phyloP scores from a whole-genome alignment of 2,797 vertebrate genomes.

The Helicolenus hilgendorfi region DNA sequence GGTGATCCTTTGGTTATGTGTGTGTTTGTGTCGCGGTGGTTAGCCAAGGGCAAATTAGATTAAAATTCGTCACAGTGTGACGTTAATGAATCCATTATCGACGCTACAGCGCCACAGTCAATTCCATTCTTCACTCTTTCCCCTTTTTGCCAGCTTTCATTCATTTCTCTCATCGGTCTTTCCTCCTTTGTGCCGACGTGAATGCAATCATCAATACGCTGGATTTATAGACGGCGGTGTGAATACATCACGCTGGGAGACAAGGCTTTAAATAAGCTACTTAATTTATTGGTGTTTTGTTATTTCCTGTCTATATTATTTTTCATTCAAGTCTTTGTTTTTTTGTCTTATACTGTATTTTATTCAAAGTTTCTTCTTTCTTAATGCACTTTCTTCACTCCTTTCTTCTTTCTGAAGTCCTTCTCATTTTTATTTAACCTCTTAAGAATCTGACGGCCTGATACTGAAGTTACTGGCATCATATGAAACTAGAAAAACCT shows the following conservation, averaged over 20 bases:
- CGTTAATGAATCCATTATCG: constrained; percentile 57
- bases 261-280: not conserved
- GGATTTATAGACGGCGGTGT: not conserved
- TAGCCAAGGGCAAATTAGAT: constrained; percentile 40
- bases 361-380: not conserved
- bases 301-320: not conserved
- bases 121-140: constrained; percentile 24
- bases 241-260: constrained; percentile 2
- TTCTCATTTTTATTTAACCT: not conserved
- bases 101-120: constrained; percentile 4
- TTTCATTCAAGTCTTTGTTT: not conserved
- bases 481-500: too few species aligned
- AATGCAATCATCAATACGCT: constrained; percentile 12
- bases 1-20: not conserved
- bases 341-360: not conserved
- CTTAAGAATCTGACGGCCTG: too few species aligned
- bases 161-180: constrained; percentile 8
- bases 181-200: not conserved
- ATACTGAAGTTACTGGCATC: too few species aligned
- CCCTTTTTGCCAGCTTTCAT: constrained; percentile 9
- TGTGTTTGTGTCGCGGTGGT: not conserved
- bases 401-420: not conserved
- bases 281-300: not conserved
- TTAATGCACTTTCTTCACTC: not conserved
- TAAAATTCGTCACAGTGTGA: constrained; percentile 44